Evolutionary conservation across 2,888 invertebrate genomes (phyloP).

Genomic region (Lamellibrachia columna): DNA sequence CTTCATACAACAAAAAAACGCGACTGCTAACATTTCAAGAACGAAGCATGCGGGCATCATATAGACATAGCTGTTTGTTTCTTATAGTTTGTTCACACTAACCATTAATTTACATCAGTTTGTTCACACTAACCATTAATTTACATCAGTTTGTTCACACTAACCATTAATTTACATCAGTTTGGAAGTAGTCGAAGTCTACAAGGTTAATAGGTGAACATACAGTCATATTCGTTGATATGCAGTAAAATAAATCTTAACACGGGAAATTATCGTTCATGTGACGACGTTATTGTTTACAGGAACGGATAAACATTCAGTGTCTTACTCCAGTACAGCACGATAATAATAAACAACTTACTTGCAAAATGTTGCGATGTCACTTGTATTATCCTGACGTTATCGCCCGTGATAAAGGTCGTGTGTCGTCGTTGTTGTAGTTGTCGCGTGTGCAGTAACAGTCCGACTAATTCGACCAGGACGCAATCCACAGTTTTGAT

Average conservation of each 20-base stretch:
- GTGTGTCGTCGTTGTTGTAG: background rate
- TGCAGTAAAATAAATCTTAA: background rate
- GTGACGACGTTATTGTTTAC: background rate
- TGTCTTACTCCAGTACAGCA: background rate
- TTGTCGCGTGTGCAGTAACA: background rate
- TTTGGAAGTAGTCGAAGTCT: background rate
- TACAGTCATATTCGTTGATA: background rate
- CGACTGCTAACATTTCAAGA: background rate
- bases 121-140: background rate
- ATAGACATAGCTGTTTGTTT: background rate
- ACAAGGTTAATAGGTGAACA: too few relatives aligned
- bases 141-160: background rate
- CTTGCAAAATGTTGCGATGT: background rate
- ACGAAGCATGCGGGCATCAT: background rate
- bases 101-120: background rate
- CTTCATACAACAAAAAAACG: background rate
- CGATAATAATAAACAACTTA: background rate
- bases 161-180: background rate
- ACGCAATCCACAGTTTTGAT: constrained; percentile 10
- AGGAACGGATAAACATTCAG: background rate
- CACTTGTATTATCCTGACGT: background rate
- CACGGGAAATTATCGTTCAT: too few relatives aligned
- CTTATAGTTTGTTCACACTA: background rate
- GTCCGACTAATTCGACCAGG: background rate
- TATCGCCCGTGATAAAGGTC: background rate